A percentile compares a stretch with the other conserved stretches of the same genome.
Conservation (phyloP, 2,888 invertebrate genomes). For the Timema cristinae region DNA sequence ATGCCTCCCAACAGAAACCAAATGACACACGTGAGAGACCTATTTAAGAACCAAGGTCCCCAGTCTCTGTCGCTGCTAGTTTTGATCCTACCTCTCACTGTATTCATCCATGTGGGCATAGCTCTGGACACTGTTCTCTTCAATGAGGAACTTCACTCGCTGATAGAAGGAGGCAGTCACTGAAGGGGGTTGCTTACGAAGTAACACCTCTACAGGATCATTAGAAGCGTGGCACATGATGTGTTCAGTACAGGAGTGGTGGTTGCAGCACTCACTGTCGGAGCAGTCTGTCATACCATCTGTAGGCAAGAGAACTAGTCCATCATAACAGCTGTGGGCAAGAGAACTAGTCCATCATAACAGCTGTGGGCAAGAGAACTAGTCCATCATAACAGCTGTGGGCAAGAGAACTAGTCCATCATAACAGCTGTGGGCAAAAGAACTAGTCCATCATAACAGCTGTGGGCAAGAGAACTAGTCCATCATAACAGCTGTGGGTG, state of each 20-base stretch:
- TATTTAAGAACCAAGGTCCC: no score
- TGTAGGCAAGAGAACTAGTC: constrained; percentile 44
- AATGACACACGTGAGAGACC: no score
- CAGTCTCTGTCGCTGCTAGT: background rate
- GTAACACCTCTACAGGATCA: constrained; percentile 93
- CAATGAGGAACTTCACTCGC: constrained; percentile 95
- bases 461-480: no score
- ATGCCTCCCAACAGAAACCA: no score
- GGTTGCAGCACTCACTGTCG: constrained; percentile 96
- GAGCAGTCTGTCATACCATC: constrained; percentile 98
- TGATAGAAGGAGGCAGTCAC: constrained; percentile 97
- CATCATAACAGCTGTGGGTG: no score
- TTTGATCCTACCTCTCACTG: constrained; percentile 86
- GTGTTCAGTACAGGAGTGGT: constrained; percentile 80
- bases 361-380: no score
- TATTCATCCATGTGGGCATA: constrained; percentile 97
- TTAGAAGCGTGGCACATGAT: constrained; percentile 95
- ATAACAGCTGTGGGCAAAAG: no score
- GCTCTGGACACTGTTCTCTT: constrained; percentile 97
- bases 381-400: no score
- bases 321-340: no score
- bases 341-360: no score
- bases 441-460: no score
- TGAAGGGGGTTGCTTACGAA: constrained; percentile 93
- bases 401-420: no score